Evolutionary conservation across 1,140 invertebrate genomes (phyloP), one percentile per base, ranked within the genome.

Genomic region (Daktulosphaira vitifoliae): DNA sequence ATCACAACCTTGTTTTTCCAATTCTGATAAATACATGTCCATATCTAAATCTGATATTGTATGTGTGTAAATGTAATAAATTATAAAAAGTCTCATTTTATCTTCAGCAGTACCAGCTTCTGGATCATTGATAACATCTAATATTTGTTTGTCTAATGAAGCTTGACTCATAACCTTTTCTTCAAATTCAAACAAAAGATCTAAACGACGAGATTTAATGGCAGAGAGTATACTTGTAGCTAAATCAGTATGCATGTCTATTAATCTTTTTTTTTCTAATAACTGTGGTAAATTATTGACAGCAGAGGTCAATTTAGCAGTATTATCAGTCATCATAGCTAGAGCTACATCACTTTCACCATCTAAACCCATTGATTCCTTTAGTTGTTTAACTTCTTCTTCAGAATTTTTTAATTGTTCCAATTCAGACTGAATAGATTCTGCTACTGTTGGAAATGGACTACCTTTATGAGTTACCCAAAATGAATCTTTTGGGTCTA

Each of bases 241-340:
- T 70, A 99, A 88, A 67, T 92, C 96, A 11, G 93, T 99, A 74
- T 99, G 97, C 87, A 97, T 94, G 74, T 99, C 96, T 70, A 99
- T 96, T 7, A 98, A 80, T 50, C 92, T 79, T 75, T 99, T 99
- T 78, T 92, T 96, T 77, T 99, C 95, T 71, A 99, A 81, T 3
- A 99, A 78, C 74, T 98, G 92, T 15, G 96, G 96, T 68, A 99
- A 78, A 5, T 91, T 95, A 75, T 92, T 94, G 2, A 98, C 91
- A 48, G 96, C 95, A 68, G 84, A 92, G 5, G 93, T 97, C 15
- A 99, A 80, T 69, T 89, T 86, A 9, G 92, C 89, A 0, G 96
- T 99, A 70, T 94, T 96, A 75, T 96, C 93, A 42, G 89, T 88
- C 2, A 98, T 82, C 82, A 96, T 82, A 8, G 85, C 84, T 38